Conservation (phyloP, 2,797 vertebrate genomes). For the Pipistrellus pipistrellus region DNA sequence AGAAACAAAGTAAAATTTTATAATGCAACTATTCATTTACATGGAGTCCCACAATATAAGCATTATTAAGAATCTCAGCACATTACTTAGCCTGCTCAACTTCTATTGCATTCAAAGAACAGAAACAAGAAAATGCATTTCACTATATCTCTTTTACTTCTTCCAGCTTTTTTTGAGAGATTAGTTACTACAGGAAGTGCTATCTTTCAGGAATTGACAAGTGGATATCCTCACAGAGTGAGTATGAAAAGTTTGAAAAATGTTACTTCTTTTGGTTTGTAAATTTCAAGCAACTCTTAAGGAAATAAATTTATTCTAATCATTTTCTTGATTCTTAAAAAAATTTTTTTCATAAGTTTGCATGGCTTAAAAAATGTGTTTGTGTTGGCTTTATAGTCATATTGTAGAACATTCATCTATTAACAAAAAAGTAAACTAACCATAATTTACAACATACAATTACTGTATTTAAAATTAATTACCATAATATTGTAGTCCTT, state of each 20-base stretch:
- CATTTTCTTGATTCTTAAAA: neutral
- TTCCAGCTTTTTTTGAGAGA: neutral
- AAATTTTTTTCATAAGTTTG: neutral
- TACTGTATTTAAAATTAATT: neutral
- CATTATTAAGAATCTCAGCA: neutral
- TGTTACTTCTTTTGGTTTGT: neutral
- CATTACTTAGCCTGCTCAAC: neutral
- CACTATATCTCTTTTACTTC: neutral
- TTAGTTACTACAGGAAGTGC: neutral
- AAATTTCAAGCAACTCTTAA: neutral
- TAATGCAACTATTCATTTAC: neutral
- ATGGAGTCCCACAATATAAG: neutral
- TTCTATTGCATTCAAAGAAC: neutral
- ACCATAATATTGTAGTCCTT: neutral
- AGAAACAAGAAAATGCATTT: slow-evolving; percentile 19
- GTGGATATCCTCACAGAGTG: neutral
- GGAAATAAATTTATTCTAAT: neutral
- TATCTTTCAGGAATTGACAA: neutral
- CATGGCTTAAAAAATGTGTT: neutral
- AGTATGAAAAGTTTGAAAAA: neutral
- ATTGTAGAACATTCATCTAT: neutral
- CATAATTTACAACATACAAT: neutral
- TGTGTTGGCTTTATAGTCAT: neutral
- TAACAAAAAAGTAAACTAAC: neutral
- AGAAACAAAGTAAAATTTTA: neutral